Conservation (phyloP, 2,113 vertebrate genomes). For the Tichodroma muraria region DNA sequence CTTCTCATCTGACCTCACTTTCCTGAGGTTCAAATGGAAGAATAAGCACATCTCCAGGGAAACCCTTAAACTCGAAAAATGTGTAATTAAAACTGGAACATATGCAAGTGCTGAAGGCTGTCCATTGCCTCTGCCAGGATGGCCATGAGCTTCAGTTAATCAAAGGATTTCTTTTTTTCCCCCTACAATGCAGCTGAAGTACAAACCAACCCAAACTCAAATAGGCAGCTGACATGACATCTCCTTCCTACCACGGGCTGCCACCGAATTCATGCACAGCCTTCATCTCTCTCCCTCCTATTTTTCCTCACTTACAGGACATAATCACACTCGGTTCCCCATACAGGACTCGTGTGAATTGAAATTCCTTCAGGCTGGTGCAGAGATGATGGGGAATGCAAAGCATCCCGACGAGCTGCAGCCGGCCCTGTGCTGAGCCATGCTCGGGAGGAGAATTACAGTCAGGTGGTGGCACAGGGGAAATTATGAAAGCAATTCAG, state of each 20-base stretch:
- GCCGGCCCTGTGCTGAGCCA: neutral
- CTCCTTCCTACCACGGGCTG: neutral
- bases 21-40: neutral
- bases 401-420: neutral
- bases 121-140: neutral
- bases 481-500: slow-evolving; percentile 54
- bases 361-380: neutral
- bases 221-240: neutral
- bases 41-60: neutral
- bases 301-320: neutral
- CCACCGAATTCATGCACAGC: neutral
- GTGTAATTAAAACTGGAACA: neutral
- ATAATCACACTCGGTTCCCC: neutral
- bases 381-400: neutral
- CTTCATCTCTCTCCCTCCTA: neutral
- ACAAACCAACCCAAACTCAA: neutral
- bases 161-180: neutral
- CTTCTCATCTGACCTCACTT: neutral
- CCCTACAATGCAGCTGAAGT: neutral
- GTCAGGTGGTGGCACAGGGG: slow-evolving; percentile 31
- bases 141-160: neutral
- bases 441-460: neutral
- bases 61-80: neutral
- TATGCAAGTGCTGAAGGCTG: neutral
- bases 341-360: neutral